Percentiles rank a stretch among this genome's conserved stretches.
Conservation (phyloP, 2,888 invertebrate species). For the Drosophila mimetica region DNA sequence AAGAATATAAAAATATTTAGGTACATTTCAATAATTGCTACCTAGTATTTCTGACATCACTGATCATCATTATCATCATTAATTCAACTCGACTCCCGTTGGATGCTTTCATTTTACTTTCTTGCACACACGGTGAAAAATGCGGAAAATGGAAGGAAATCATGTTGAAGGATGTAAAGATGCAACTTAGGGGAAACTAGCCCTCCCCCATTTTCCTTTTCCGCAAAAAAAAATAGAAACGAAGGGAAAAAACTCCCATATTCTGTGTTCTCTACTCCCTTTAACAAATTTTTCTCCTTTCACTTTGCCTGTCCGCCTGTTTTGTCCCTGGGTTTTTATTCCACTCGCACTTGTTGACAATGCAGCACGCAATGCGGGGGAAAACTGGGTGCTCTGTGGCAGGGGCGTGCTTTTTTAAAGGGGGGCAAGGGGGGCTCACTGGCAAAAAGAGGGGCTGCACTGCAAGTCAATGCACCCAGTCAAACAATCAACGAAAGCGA, state of each 20-base stretch:
- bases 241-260: not conserved
- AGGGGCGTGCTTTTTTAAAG: not conserved
- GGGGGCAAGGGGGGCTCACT: not conserved
- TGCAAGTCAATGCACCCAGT: slow-evolving; percentile 63
- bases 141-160: slow-evolving; percentile 24
- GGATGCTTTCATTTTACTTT: slow-evolving; percentile 24
- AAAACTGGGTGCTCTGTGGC: not conserved
- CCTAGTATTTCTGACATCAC: not conserved
- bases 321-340: slow-evolving; percentile 30
- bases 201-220: slow-evolving; percentile 2
- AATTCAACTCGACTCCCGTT: slow-evolving; percentile 20
- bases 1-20: too few species aligned
- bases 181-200: slow-evolving; percentile 23
- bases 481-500: slow-evolving; percentile 55
- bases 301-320: slow-evolving; percentile 10
- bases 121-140: slow-evolving; percentile 15
- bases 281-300: slow-evolving; percentile 15
- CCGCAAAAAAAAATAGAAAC: not conserved
- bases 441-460: not conserved
- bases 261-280: not conserved
- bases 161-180: slow-evolving; percentile 21
- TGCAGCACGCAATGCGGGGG: slow-evolving; percentile 52
- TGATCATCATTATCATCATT: slow-evolving; percentile 5
- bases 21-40: not conserved
- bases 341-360: slow-evolving; percentile 59